These are phyloP conservation scores for Habroteleia sp. DNA, from an alignment of 2,888 invertebrate genomes.

Conservation along the genomic window DNA sequence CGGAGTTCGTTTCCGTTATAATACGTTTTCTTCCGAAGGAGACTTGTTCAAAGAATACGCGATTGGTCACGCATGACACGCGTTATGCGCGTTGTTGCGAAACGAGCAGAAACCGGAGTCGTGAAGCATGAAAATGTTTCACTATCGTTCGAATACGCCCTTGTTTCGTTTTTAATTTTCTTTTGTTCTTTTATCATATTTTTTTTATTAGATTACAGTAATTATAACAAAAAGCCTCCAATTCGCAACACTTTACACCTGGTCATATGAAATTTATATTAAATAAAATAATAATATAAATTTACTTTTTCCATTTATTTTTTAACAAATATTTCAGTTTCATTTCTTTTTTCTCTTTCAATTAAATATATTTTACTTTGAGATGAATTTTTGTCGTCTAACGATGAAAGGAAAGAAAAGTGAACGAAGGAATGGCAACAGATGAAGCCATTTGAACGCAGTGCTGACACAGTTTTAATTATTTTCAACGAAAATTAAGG, in stretches of 20 bases:
- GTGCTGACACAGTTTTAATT: slow-evolving; percentile 60
- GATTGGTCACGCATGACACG: slow-evolving; percentile 66
- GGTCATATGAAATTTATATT: neutral
- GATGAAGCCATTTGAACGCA: slow-evolving; percentile 40
- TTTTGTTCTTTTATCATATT: slow-evolving; percentile 49
- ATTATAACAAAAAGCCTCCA: slow-evolving; percentile 26
- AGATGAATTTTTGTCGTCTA: neutral
- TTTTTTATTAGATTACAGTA: slow-evolving; percentile 35
- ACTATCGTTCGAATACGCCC: slow-evolving; percentile 52
- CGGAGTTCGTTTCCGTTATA: slow-evolving; percentile 48
- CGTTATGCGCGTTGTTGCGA: slow-evolving; percentile 64
- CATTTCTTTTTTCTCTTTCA: too few species aligned
- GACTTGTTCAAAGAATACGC: slow-evolving; percentile 53
- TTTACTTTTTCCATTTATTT: too few species aligned
- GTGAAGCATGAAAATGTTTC: slow-evolving; percentile 64
- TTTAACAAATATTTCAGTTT: too few species aligned
- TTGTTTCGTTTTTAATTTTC: slow-evolving; percentile 45
- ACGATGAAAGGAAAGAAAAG: neutral
- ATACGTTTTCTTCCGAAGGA: slow-evolving; percentile 48
- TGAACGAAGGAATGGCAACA: neutral
- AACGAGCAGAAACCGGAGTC: slow-evolving; percentile 60
- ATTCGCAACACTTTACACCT: slow-evolving; percentile 4
- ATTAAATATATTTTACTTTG: slow-evolving; percentile 11
- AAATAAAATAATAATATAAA: too few species aligned
- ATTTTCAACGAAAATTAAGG: slow-evolving; percentile 53